Conservation (phyloP, 2,888 invertebrate species). For the Drosophila leonis region DNA sequence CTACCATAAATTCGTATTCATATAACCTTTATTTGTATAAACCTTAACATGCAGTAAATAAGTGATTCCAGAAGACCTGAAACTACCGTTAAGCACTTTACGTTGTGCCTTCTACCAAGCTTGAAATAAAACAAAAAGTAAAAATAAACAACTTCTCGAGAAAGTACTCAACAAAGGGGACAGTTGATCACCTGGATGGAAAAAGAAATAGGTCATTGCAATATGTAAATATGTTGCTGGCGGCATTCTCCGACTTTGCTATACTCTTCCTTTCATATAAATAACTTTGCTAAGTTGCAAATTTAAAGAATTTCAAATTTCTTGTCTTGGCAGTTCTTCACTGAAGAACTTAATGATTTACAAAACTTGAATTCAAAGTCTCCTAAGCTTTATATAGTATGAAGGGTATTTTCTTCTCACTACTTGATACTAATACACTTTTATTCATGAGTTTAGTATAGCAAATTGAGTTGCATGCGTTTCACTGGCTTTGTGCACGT, state of each 20-base stretch:
- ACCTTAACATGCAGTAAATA: neutral
- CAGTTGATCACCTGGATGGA: neutral
- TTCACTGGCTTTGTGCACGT: neutral
- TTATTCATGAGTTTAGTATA: neutral
- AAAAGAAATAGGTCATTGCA: neutral
- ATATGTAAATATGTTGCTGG: neutral
- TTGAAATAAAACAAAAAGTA: neutral
- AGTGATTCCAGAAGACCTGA: conserved; percentile 1
- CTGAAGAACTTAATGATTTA: no score
- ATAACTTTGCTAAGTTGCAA: neutral
- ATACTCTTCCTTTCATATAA: neutral
- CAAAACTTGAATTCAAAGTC: neutral
- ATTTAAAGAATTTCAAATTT: neutral
- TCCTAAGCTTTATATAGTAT: neutral
- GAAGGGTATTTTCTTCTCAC: neutral
- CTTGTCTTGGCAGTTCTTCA: no score
- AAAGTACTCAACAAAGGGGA: conserved; percentile 9
- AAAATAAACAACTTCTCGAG: conserved; percentile 5
- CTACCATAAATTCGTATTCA: conserved; percentile 11
- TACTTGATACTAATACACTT: neutral
- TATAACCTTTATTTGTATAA: neutral
- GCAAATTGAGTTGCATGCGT: neutral
- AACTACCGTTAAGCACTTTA: conserved; percentile 19
- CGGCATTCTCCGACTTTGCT: neutral
- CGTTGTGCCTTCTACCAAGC: conserved; percentile 20